These are phyloP conservation scores for Trachelus iudaicus DNA, from an alignment of 2,888 invertebrate species.

Conservation along the genomic window DNA sequence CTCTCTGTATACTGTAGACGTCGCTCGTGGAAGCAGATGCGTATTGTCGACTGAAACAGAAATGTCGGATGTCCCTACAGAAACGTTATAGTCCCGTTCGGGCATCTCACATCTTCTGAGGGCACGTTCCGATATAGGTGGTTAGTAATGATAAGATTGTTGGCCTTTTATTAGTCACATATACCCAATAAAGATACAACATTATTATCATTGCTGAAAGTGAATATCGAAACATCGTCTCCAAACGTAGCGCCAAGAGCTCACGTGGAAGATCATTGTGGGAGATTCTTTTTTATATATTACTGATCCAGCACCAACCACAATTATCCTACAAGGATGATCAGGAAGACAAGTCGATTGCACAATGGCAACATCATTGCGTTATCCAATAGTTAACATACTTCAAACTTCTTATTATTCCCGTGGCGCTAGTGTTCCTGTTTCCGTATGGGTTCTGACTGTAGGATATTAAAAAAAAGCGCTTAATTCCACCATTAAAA, in stretches of 20 bases:
- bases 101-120: conserved; percentile 47
- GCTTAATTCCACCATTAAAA: not conserved
- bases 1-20: conserved; percentile 94
- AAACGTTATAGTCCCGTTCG: conserved; percentile 47
- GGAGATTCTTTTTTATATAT: not conserved
- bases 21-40: conserved; percentile 96
- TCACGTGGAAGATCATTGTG: conserved; percentile 22
- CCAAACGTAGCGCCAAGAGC: conserved; percentile 38
- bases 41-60: conserved; percentile 80
- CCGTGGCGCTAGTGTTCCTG: not conserved
- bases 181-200: not conserved
- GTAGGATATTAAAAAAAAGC: not conserved
- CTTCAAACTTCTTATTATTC: not conserved
- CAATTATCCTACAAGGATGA: not conserved
- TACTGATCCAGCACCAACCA: not conserved
- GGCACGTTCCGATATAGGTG: conserved; percentile 37
- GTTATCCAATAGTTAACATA: too few species aligned
- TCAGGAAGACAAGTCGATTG: not conserved
- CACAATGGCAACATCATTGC: not conserved
- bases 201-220: not conserved
- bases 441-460: not conserved
- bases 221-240: not conserved
- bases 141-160: not conserved
- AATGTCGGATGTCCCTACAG: conserved; percentile 46
- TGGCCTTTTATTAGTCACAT: not conserved